A percentile compares a stretch with the other conserved stretches of the same genome.
These are phyloP conservation scores for Arge pagana DNA, from an alignment of 2,888 invertebrate species.

Conservation along the genomic window DNA sequence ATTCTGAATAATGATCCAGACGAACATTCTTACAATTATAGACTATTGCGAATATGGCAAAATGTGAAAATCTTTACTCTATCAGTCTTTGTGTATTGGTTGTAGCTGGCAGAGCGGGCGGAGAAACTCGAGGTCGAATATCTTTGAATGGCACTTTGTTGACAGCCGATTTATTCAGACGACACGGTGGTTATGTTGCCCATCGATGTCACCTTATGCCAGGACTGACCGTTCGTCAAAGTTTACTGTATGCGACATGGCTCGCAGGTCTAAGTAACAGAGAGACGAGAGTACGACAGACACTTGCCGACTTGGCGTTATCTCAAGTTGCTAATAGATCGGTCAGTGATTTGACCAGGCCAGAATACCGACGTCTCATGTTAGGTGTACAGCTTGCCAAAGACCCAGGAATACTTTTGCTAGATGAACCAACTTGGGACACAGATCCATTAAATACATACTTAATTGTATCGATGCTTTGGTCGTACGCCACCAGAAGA, in stretches of 20 bases:
- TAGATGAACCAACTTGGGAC: constrained; percentile 95
- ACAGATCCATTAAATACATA: constrained; percentile 95
- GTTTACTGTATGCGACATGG: constrained; percentile 75
- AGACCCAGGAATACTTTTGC: constrained; percentile 86
- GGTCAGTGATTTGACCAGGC: constrained; percentile 81
- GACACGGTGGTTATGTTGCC: constrained; percentile 86
- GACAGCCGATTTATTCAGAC: constrained; percentile 79
- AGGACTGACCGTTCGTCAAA: constrained; percentile 87
- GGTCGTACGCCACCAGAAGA: constrained; percentile 87
- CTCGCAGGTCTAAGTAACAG: constrained; percentile 51
- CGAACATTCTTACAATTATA: background rate
- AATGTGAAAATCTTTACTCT: constrained; percentile 54
- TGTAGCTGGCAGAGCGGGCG: constrained; percentile 73
- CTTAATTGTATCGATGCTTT: constrained; percentile 90
- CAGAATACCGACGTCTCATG: constrained; percentile 87
- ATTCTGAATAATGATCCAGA: background rate
- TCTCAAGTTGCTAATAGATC: constrained; percentile 87
- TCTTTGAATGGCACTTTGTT: constrained; percentile 85
- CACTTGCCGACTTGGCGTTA: constrained; percentile 90
- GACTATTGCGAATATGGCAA: constrained; percentile 44
- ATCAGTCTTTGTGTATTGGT: background rate
- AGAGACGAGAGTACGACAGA: constrained; percentile 84
- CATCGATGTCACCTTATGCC: constrained; percentile 84
- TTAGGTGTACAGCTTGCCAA: constrained; percentile 92
- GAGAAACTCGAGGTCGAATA: constrained; percentile 86